Evolutionary conservation across 2,888 invertebrate genomes (phyloP).

Genomic region (Lypha dubia): DNA sequence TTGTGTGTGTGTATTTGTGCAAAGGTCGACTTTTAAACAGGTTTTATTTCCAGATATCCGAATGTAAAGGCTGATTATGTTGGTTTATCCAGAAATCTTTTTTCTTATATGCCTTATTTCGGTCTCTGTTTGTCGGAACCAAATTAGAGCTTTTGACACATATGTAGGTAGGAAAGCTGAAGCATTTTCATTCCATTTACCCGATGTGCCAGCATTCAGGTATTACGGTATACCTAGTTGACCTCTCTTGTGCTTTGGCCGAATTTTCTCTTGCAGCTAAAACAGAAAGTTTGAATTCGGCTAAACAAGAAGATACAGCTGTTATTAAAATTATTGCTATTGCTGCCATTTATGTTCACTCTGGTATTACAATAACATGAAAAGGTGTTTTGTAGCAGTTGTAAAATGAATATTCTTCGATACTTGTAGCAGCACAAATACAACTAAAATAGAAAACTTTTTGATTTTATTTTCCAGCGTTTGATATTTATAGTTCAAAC

Average conservation of each 20-base stretch:
- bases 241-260: not conserved
- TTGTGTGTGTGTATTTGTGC: no score
- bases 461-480: conserved; percentile 19
- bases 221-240: no score
- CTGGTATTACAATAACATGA: conserved; percentile 19
- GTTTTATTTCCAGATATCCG: no score
- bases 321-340: conserved; percentile 33
- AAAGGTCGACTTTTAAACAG: no score
- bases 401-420: conserved; percentile 23
- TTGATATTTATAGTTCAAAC: conserved; percentile 44
- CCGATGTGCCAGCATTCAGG: no score
- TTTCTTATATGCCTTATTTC: no score
- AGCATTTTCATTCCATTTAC: no score
- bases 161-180: no score
- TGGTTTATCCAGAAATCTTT: no score
- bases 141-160: no score
- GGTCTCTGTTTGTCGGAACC: no score
- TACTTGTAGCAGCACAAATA: conserved; percentile 6
- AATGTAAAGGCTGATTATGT: no score
- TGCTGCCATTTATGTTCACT: conserved; percentile 19
- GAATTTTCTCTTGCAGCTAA: not conserved
- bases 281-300: conserved; percentile 5
- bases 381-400: conserved; percentile 54
- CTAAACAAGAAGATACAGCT: not conserved
- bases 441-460: conserved; percentile 43